Evolutionary conservation across 1,140 invertebrate species (phyloP).

Genomic region (Agraylea sexmaculata): DNA sequence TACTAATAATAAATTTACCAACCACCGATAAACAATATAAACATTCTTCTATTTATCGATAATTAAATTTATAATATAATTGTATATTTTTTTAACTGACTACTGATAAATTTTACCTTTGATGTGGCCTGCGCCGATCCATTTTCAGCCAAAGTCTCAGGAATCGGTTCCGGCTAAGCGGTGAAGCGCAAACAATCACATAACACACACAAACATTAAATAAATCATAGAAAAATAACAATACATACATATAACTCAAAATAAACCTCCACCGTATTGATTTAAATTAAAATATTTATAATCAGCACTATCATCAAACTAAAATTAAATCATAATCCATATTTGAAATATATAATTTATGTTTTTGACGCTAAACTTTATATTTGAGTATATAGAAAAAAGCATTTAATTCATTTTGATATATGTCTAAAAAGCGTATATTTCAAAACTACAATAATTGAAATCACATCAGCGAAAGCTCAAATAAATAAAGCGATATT

Average conservation of each 20-base stretch:
- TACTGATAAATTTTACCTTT: too few relatives aligned
- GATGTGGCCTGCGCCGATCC: background rate
- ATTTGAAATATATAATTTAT: too few relatives aligned
- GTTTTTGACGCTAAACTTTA: too few relatives aligned
- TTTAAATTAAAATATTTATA: too few relatives aligned
- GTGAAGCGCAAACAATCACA: background rate
- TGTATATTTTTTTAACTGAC: background rate
- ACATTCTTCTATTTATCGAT: background rate
- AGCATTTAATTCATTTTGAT: too few relatives aligned
- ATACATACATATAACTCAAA: slow-evolving; percentile 1
- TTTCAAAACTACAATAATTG: background rate
- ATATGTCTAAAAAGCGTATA: too few relatives aligned
- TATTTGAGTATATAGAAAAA: too few relatives aligned
- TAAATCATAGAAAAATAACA: slow-evolving; percentile 1
- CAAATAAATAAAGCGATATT: slow-evolving; percentile 1
- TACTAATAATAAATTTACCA: too few relatives aligned
- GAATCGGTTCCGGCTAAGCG: background rate
- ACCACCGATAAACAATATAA: too few relatives aligned
- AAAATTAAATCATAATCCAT: too few relatives aligned
- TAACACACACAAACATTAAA: slow-evolving; percentile 1
- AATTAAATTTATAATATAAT: background rate
- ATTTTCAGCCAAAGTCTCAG: background rate
- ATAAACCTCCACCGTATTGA: background rate
- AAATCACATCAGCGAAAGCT: slow-evolving; percentile 3
- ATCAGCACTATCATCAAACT: too few relatives aligned